phyloP scores from a whole-genome alignment of 2,113 vertebrate genomes.

The Microtus pennsylvanicus region DNA sequence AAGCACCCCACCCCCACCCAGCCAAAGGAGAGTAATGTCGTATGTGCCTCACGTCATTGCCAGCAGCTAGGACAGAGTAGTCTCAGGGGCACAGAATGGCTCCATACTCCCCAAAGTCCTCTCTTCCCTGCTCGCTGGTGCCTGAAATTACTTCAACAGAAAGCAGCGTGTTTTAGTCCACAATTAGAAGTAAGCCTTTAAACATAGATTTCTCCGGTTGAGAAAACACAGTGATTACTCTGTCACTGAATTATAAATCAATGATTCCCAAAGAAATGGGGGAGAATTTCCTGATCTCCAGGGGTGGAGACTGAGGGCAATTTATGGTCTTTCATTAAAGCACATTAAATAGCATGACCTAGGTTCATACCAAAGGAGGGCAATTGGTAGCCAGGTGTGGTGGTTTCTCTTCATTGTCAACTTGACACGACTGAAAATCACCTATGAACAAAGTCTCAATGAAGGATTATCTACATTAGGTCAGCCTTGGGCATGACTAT shows the following conservation, averaged over 20 bases:
- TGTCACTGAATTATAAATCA: conserved; percentile 53
- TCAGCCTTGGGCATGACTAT: too few relatives aligned
- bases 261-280: not conserved
- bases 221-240: conserved; percentile 62
- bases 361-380: not conserved
- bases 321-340: not conserved
- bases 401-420: not conserved
- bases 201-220: conserved; percentile 54
- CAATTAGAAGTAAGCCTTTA: conserved; percentile 70
- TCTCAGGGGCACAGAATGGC: not conserved
- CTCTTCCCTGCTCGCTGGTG: conserved; percentile 64
- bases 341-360: not conserved
- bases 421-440: not conserved
- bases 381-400: not conserved
- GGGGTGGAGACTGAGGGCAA: not conserved
- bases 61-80: not conserved
- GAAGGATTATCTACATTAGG: not conserved
- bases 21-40: too few relatives aligned
- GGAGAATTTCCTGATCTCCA: not conserved
- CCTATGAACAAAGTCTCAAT: not conserved
- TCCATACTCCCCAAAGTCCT: not conserved
- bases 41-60: not conserved
- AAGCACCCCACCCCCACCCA: too few relatives aligned
- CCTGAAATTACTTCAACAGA: conserved; percentile 74
- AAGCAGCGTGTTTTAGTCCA: conserved; percentile 61